Percentiles rank a stretch among this genome's conserved stretches.
Evolutionary conservation across 2,113 vertebrate species (phyloP).

Genomic region (Cervus canadensis): DNA sequence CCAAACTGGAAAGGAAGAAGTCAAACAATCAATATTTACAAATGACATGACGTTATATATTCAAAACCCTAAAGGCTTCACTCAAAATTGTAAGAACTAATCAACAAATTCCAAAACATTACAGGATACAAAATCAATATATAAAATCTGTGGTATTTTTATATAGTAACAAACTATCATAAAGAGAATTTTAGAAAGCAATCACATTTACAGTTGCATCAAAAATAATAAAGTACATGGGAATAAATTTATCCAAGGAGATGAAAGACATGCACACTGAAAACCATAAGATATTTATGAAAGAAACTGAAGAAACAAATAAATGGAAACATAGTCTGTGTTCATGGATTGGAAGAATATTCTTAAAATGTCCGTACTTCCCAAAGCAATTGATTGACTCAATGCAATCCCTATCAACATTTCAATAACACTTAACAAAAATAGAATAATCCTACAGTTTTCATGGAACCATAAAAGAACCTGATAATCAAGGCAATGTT

Average conservation of each 20-base stretch:
- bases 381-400: neutral
- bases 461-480: neutral
- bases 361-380: neutral
- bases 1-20: neutral
- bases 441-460: neutral
- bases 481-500: neutral
- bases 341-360: neutral
- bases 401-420: neutral
- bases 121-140: neutral
- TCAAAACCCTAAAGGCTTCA: neutral
- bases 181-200: neutral
- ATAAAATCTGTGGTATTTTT: neutral
- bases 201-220: neutral
- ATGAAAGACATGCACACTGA: neutral
- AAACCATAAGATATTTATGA: neutral
- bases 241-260: neutral
- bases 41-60: neutral
- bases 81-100: neutral
- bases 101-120: neutral
- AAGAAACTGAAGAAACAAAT: neutral
- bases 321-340: neutral
- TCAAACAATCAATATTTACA: neutral
- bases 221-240: neutral
- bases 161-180: neutral
- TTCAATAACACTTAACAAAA: neutral